Evolutionary conservation across 2,113 vertebrate species (phyloP), one percentile per base, ranked within the genome.

Genomic region (Pterocles orientalis): DNA sequence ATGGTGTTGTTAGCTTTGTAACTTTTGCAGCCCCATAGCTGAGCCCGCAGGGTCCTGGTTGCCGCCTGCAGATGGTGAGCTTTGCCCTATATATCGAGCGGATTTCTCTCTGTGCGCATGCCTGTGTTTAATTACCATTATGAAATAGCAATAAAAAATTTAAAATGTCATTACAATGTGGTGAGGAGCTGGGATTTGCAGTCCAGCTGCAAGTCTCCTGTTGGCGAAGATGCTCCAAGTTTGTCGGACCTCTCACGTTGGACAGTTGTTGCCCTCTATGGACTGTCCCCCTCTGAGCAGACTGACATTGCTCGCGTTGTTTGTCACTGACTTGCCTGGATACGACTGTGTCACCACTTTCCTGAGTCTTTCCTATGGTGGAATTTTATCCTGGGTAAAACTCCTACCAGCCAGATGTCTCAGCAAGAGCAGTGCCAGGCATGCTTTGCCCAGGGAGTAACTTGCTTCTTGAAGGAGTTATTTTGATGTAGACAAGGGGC

Each of bases 121-220:
- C 65, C 28, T 84, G 6, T 58, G 28, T 68, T 90, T 79, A 92
- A 92, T 76, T 90, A 50, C 43, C 26, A 29, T 82, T 82, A 86
- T 39, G 48, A 95, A 90, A 68, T 14, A 39, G 34, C n/a, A 93
- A 88, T 93, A 50, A 82, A 88, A 75, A 47, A 36, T 57, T 50
- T 54, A 58, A 90, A 84, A 58, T 81, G 43, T 58, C 82, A 62
- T 82, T 87, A 57, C 28, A 54, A 17, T 0, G 0, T 43, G 34
- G 24, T 36, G 17, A 2, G 0, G 69, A 77, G 82, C 65, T 82
- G 70, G 73, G 69, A 68, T 81, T 87, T 91, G 48, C 65, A 70
- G 19, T 61, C 48, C 50, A 88, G 24, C 36, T 77, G 36, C 45
- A 33, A 50, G 56, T 51, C 13, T 86, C 33, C 65, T 58, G 18